Evolutionary conservation across 35 echinoderm and acorn worm species (phyloP).

Genomic region (Patiria miniata): DNA sequence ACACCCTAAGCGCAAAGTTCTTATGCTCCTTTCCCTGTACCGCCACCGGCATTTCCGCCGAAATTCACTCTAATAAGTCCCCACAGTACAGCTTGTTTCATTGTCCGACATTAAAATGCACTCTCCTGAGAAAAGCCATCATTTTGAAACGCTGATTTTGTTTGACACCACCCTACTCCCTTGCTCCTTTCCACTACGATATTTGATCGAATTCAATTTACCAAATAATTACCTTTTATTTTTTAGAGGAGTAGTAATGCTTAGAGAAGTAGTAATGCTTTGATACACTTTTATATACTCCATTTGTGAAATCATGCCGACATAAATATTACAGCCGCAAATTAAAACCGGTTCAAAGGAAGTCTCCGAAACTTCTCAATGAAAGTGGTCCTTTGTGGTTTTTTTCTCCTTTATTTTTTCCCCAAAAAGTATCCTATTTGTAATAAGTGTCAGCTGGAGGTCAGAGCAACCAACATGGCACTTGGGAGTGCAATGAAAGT

Average conservation of each 20-base stretch:
- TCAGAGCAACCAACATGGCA: background rate
- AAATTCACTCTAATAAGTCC: background rate
- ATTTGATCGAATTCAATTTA: conserved; percentile 15
- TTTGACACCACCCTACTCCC: background rate
- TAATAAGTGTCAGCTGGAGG: background rate
- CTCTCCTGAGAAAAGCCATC: background rate
- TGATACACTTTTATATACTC: too few relatives aligned
- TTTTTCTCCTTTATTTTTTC: too few relatives aligned
- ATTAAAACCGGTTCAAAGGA: too few relatives aligned
- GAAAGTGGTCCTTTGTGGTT: background rate
- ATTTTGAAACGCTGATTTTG: background rate
- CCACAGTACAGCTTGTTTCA: background rate
- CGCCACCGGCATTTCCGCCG: background rate
- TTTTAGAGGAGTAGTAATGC: too few relatives aligned
- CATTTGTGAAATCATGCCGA: too few relatives aligned
- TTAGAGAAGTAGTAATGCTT: too few relatives aligned
- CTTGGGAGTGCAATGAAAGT: background rate
- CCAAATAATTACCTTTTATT: background rate
- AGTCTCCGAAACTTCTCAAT: background rate
- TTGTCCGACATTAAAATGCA: background rate
- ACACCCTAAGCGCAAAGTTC: too few relatives aligned
- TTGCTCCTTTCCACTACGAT: background rate
- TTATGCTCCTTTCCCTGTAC: background rate
- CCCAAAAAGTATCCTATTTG: background rate
- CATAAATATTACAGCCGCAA: too few relatives aligned